phyloP scores from a whole-genome alignment of 2,797 vertebrate species.

The Pelochelys cantorii region DNA sequence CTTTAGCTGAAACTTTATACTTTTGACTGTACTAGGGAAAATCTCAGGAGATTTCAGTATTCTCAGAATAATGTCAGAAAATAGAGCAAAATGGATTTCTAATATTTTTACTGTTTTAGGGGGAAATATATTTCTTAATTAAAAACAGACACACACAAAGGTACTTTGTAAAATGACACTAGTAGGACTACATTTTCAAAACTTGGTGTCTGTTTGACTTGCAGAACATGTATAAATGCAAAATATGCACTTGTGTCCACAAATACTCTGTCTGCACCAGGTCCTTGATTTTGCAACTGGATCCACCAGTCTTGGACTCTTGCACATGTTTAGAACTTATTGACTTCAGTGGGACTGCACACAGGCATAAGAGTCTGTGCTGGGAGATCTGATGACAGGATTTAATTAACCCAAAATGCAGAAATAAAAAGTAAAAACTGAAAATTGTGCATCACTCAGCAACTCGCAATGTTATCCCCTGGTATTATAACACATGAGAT shows the following conservation, averaged over 20 bases:
- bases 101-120: neutral
- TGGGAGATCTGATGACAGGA: fast-evolving
- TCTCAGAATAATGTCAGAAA: slow-evolving; percentile 16
- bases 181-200: neutral
- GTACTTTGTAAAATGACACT: neutral
- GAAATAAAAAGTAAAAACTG: neutral
- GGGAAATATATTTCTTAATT: neutral
- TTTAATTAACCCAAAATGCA: neutral
- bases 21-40: neutral
- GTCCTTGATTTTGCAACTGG: neutral
- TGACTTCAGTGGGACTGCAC: neutral
- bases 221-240: neutral
- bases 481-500: neutral
- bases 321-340: neutral
- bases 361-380: neutral
- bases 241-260: neutral
- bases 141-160: neutral
- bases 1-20: slow-evolving; percentile 5
- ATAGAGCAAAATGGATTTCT: slow-evolving; percentile 5
- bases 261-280: neutral
- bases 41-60: neutral
- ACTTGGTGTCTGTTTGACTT: neutral
- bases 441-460: neutral
- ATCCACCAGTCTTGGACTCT: neutral
- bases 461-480: neutral